Percentiles rank a stretch among this genome's conserved stretches.
Evolutionary conservation across 2,797 vertebrate species (phyloP).

Genomic region (Antennarius maculatus): DNA sequence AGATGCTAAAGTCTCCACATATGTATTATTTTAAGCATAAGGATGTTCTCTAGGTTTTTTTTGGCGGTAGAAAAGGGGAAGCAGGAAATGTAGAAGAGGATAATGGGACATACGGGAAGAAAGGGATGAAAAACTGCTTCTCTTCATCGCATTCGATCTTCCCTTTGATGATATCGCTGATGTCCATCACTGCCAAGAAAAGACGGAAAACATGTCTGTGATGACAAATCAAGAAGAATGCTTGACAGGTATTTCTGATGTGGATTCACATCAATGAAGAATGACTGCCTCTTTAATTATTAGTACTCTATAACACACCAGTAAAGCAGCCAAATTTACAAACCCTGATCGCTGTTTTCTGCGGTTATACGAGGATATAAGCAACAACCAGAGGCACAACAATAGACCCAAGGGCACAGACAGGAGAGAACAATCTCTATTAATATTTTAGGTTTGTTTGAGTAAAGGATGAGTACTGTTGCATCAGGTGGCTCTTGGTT

Average conservation of each 20-base stretch:
- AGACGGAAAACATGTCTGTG: conserved; percentile 41
- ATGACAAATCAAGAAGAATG: conserved; percentile 29
- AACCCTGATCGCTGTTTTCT: not conserved
- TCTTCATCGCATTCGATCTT: conserved; percentile 95
- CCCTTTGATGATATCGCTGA: conserved; percentile 96
- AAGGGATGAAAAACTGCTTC: conserved; percentile 97
- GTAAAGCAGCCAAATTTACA: not conserved
- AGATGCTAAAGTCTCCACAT: too few relatives aligned
- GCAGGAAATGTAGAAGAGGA: not conserved
- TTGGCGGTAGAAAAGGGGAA: not conserved
- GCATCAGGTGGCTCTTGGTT: not conserved
- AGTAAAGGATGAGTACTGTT: conserved; percentile 19
- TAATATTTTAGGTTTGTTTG: conserved; percentile 39
- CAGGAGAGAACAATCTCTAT: not conserved
- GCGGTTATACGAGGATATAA: conserved; percentile 9
- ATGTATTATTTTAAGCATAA: conserved; percentile 8
- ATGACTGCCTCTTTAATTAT: not conserved
- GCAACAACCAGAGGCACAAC: not conserved
- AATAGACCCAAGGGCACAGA: not conserved
- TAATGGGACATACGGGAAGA: conserved; percentile 87
- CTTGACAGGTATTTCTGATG: conserved; percentile 1
- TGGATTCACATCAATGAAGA: conserved; percentile 28
- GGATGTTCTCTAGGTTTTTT: not conserved
- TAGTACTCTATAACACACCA: not conserved
- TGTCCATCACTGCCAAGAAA: conserved; percentile 92